A percentile compares a stretch with the other conserved stretches of the same genome.
Evolutionary conservation across 2,888 invertebrate species (phyloP).

Genomic region (Himalopsyche japonica): DNA sequence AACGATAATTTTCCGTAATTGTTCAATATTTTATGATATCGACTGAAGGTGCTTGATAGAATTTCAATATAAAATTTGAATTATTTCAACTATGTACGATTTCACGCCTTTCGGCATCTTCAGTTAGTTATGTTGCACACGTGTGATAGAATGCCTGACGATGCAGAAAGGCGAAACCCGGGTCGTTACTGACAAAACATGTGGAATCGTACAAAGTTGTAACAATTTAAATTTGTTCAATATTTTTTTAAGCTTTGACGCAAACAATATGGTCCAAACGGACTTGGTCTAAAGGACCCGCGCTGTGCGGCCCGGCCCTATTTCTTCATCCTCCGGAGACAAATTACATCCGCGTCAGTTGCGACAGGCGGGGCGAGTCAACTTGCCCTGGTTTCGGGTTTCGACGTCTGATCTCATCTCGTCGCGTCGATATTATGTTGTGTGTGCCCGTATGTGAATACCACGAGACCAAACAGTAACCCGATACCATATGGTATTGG

Average conservation of each 20-base stretch:
- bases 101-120: no score
- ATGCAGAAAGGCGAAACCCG: background rate
- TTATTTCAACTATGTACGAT: no score
- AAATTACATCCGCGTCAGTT: background rate
- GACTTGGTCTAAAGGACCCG: background rate
- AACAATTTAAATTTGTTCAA: no score
- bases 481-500: background rate
- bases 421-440: background rate
- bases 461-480: background rate
- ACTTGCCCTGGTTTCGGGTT: background rate
- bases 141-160: background rate
- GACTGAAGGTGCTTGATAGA: no score
- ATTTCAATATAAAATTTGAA: no score
- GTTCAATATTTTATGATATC: no score
- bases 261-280: background rate
- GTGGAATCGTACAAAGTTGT: no score
- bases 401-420: background rate
- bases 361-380: background rate
- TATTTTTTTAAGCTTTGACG: no score
- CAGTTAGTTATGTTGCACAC: no score
- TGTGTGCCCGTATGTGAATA: background rate
- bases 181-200: background rate
- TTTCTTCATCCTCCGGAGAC: background rate
- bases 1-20: no score
- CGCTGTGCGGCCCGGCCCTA: no score